These are phyloP conservation scores for Coendou prehensilis DNA, from an alignment of 2,797 vertebrate genomes.

Conservation along the genomic window DNA sequence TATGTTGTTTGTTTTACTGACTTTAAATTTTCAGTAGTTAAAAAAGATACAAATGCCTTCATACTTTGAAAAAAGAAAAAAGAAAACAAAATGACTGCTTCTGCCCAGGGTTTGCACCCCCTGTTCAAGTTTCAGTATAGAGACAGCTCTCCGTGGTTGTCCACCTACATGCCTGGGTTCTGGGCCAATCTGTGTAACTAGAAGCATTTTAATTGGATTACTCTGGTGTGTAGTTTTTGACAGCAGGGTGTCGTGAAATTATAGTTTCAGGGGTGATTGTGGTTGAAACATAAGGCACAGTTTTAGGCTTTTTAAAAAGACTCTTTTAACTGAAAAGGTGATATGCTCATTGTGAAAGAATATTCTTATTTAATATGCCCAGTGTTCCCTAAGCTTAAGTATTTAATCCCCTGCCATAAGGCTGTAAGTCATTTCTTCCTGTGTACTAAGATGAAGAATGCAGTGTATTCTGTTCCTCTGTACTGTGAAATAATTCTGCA, in stretches of 20 bases:
- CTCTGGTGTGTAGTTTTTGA: slow-evolving; percentile 60
- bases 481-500: slow-evolving; percentile 1
- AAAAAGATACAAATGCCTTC: slow-evolving; percentile 53
- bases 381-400: slow-evolving; percentile 42
- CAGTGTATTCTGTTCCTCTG: not conserved
- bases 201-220: slow-evolving; percentile 62
- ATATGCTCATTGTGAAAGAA: slow-evolving; percentile 58
- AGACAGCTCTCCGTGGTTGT: not conserved
- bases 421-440: slow-evolving; percentile 39
- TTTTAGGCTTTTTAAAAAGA: slow-evolving; percentile 22
- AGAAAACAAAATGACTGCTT: not conserved
- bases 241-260: slow-evolving; percentile 7
- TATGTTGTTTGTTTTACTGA: slow-evolving; percentile 53
- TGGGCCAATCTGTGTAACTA: not conserved
- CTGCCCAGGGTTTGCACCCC: not conserved
- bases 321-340: slow-evolving; percentile 57
- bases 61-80: not conserved
- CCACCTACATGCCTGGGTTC: not conserved
- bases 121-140: not conserved
- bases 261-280: not conserved
- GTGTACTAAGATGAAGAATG: not conserved
- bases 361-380: slow-evolving; percentile 65
- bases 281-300: slow-evolving; percentile 45
- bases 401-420: slow-evolving; percentile 26
- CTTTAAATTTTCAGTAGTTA: slow-evolving; percentile 58